Base-by-base conservation (phyloP, 2,113 vertebrate genomes). In the Nibea coibor region DNA sequence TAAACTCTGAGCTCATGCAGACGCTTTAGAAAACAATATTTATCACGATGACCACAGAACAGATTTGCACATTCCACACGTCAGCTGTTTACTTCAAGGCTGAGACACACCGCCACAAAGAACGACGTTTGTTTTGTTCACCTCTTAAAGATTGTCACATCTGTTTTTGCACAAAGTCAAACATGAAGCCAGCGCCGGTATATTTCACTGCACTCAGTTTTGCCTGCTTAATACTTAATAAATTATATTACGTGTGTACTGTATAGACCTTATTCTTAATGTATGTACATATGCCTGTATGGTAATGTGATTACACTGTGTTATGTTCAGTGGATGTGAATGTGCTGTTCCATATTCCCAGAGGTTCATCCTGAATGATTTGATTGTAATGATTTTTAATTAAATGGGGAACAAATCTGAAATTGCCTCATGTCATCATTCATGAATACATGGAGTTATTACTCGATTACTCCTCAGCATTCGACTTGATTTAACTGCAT, bases 311-410 rank as follows among this genome's bases (percentile, higher is more conserved):
- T 71, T 79, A 50, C 43, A 74, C 65, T 78, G 58, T 87, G 72
- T 76, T 26, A 51, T 64, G 72, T 43, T 77, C 3, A 9, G 16
- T 80, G 65, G 31, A 71, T 65, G 82, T 82, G 20, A 85, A 67
- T 58, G 35, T 62, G 39, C 43, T 80, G 69, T 80, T 72, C 16
- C 54, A 26, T 54, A 56, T 64, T 71, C 14, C 22, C 43, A 28
- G 35, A 20, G 16, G 6, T 65, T 48, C 42, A 42, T 67, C 19
- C 24, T 56, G 35, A 16, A 62, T 64, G n/a, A 74, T 72, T 78
- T 72, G 61, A 81, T 78, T 85, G 80, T 85, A 65, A 28, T 72
- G 26, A 63, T 83, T 90, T 86, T 51, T 81, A 59, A 87, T 59
- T 81, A 89, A 83, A 84, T 12, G 19, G 75, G 66, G 61, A 81